A percentile compares a stretch with the other conserved stretches of the same genome.
phyloP scores from a whole-genome alignment of 2,888 invertebrate species.

The Chrysolina oricalcia region DNA sequence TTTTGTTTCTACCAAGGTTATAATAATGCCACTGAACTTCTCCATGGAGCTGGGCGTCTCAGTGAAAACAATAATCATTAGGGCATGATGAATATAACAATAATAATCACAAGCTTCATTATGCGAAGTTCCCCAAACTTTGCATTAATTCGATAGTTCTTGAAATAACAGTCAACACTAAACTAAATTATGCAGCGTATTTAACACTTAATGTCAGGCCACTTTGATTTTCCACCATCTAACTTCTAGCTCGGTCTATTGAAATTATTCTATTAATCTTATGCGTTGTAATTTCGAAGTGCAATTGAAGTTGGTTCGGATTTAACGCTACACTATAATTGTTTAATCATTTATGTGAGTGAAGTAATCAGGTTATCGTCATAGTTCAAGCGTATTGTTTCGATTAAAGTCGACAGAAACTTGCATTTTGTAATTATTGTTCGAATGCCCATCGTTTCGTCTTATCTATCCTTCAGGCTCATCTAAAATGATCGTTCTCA shows the following conservation, averaged over 20 bases:
- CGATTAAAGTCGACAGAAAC: neutral
- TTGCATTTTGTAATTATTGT: neutral
- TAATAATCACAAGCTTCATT: constrained; percentile 18
- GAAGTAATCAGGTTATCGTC: constrained; percentile 39
- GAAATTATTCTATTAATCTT: constrained; percentile 40
- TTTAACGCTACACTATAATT: constrained; percentile 44
- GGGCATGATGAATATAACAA: constrained; percentile 12
- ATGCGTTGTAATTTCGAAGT: constrained; percentile 42
- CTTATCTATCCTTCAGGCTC: neutral
- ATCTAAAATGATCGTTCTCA: too few species aligned
- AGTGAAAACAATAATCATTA: neutral
- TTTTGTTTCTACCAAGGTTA: too few species aligned
- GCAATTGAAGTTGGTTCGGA: constrained; percentile 44
- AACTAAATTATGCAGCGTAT: constrained; percentile 43
- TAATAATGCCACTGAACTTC: too few species aligned
- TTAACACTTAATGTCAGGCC: constrained; percentile 44
- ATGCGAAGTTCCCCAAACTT: constrained; percentile 26
- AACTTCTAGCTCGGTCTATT: constrained; percentile 42
- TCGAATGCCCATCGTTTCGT: neutral
- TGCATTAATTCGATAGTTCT: constrained; percentile 12
- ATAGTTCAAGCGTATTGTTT: constrained; percentile 31
- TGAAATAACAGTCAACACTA: constrained; percentile 28
- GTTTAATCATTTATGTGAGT: constrained; percentile 40
- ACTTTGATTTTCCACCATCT: constrained; percentile 44
- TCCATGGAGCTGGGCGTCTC: neutral